These are phyloP conservation scores for Pocillopora grandis DNA, from an alignment of 92 coral and sea anemone genomes.

Conservation along the genomic window DNA sequence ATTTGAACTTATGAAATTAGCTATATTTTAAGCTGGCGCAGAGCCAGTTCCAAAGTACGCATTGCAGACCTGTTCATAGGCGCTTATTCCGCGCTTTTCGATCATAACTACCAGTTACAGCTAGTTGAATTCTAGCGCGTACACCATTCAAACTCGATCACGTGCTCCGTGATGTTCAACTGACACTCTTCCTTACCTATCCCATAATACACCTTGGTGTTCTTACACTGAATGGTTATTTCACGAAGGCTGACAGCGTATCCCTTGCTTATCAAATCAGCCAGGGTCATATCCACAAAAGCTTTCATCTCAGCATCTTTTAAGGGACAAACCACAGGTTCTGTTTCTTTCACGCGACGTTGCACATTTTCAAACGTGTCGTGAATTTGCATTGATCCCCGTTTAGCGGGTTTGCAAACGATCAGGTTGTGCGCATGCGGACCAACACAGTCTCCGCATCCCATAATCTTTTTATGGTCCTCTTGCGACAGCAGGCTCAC, in stretches of 20 bases:
- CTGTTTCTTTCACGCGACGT: slow-evolving; percentile 65
- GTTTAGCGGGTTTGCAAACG: slow-evolving; percentile 51
- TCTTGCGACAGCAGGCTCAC: slow-evolving; percentile 76
- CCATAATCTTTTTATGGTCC: slow-evolving; percentile 67
- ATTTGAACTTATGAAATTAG: too few species aligned
- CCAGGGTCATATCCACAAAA: slow-evolving; percentile 61
- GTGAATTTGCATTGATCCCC: slow-evolving; percentile 60
- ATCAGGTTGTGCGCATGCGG: slow-evolving; percentile 78
- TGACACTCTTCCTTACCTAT: slow-evolving; percentile 82
- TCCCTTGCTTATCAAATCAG: slow-evolving; percentile 74
- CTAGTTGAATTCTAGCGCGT: too few species aligned
- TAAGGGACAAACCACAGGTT: slow-evolving; percentile 59
- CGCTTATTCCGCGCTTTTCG: too few species aligned
- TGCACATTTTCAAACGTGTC: slow-evolving; percentile 72
- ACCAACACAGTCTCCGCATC: slow-evolving; percentile 72
- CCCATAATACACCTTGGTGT: slow-evolving; percentile 66
- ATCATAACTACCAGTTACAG: too few species aligned
- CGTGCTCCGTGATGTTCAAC: slow-evolving; percentile 68
- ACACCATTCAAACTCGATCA: slow-evolving; percentile 87
- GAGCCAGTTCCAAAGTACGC: too few species aligned
- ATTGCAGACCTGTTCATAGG: too few species aligned
- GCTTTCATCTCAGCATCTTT: slow-evolving; percentile 63
- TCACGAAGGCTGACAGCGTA: slow-evolving; percentile 69
- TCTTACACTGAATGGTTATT: slow-evolving; percentile 71
- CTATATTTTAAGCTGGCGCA: too few species aligned